Conservation (phyloP, 2,113 vertebrate genomes). For the Benthochromis sp. region DNA sequence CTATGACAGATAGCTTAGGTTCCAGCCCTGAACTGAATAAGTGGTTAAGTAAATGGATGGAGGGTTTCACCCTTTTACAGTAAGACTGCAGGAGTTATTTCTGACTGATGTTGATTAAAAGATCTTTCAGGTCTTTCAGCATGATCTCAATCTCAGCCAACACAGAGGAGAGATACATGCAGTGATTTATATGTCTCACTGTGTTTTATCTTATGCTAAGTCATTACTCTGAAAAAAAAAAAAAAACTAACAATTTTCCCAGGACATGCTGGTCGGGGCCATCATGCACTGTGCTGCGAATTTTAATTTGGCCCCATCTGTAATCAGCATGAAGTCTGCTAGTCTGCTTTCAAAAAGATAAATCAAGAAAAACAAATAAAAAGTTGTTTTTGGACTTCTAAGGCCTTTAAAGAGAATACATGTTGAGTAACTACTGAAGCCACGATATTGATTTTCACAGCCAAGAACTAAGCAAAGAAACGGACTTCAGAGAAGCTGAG, state of each 20-base stretch:
- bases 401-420: neutral
- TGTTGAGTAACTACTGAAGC: neutral
- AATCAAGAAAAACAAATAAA: neutral
- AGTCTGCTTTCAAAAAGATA: neutral
- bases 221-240: neutral
- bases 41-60: neutral
- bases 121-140: neutral
- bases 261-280: neutral
- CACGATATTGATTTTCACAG: neutral
- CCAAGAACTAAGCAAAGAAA: neutral
- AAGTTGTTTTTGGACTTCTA: neutral
- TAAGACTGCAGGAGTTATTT: neutral
- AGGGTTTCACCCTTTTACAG: neutral
- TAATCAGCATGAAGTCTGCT: constrained; percentile 12
- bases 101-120: neutral
- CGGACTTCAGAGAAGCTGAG: neutral
- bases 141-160: neutral
- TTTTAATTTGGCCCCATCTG: constrained; percentile 24
- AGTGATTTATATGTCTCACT: neutral
- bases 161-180: neutral
- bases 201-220: constrained; percentile 3
- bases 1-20: neutral
- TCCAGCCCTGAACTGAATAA: neutral
- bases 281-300: constrained; percentile 2
- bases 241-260: neutral